Evolutionary conservation across 2,888 invertebrate genomes (phyloP).

Genomic region (Lampropteryx suffumata): DNA sequence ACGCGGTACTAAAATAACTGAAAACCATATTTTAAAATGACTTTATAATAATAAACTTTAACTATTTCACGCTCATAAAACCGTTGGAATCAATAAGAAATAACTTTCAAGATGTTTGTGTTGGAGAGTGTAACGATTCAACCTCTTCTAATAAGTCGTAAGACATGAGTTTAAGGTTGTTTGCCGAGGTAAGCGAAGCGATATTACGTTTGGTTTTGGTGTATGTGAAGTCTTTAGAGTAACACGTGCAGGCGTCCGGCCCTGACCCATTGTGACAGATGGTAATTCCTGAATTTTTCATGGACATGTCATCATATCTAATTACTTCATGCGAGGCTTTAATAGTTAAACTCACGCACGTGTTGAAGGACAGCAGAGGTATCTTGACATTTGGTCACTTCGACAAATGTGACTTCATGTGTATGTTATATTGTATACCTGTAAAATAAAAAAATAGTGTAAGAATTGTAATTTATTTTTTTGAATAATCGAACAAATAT

Average conservation of each 20-base stretch:
- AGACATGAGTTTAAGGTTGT: too few relatives aligned
- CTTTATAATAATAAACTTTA: conserved; percentile 22
- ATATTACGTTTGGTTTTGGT: too few relatives aligned
- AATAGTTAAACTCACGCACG: conserved; percentile 37
- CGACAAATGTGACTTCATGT: too few relatives aligned
- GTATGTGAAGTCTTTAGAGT: too few relatives aligned
- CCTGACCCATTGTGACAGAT: not conserved
- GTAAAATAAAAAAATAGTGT: conserved; percentile 25
- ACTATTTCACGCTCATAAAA: conserved; percentile 25
- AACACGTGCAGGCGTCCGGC: too few relatives aligned
- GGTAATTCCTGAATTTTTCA: conserved; percentile 7
- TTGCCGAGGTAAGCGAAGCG: too few relatives aligned
- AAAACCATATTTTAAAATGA: conserved; percentile 18
- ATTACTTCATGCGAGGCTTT: conserved; percentile 15
- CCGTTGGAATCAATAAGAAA: not conserved
- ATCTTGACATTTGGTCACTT: too few relatives aligned
- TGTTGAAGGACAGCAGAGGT: conserved; percentile 20
- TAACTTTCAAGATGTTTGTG: too few relatives aligned
- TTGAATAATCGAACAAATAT: too few relatives aligned
- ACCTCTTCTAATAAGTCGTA: too few relatives aligned
- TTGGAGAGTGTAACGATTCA: too few relatives aligned
- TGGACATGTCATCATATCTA: conserved; percentile 3
- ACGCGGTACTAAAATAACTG: conserved; percentile 4
- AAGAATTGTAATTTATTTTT: too few relatives aligned
- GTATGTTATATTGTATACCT: conserved; percentile 32